Evolutionary conservation across 2,113 vertebrate species (phyloP).

Genomic region (Bubalus kerabau): DNA sequence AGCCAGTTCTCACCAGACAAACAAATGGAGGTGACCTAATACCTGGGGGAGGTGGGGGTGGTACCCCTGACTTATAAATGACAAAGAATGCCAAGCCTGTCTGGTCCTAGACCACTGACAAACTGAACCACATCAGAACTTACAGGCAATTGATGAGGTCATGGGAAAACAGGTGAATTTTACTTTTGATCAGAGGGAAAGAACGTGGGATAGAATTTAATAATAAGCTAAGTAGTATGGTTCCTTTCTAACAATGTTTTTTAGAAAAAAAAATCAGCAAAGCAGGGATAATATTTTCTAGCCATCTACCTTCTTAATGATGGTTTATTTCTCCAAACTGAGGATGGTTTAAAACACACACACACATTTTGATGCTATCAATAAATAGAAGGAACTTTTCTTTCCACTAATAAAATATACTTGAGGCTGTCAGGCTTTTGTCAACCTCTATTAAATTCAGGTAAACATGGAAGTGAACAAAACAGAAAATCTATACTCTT

Average conservation of each 20-base stretch:
- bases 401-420: conserved; percentile 59
- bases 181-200: conserved; percentile 25
- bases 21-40: conserved; percentile 81
- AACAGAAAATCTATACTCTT: conserved; percentile 38
- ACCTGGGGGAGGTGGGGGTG: conserved; percentile 53
- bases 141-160: conserved; percentile 42
- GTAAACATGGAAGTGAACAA: conserved; percentile 56
- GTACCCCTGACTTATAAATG: conserved; percentile 55
- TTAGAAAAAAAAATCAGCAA: background rate
- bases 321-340: background rate
- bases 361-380: conserved; percentile 1
- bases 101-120: conserved; percentile 57
- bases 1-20: conserved; percentile 76
- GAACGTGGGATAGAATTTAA: background rate
- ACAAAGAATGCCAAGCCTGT: conserved; percentile 34
- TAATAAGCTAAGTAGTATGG: background rate
- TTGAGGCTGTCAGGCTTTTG: conserved; percentile 30
- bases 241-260: background rate
- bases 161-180: conserved; percentile 65
- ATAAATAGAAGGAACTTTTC: conserved; percentile 21
- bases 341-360: background rate
- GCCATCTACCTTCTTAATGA: background rate
- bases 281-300: background rate
- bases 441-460: conserved; percentile 62
- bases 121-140: conserved; percentile 26